Evolutionary conservation across 2,888 invertebrate genomes (phyloP), one percentile per base, ranked within the genome.

Genomic region (Brenthis ino): DNA sequence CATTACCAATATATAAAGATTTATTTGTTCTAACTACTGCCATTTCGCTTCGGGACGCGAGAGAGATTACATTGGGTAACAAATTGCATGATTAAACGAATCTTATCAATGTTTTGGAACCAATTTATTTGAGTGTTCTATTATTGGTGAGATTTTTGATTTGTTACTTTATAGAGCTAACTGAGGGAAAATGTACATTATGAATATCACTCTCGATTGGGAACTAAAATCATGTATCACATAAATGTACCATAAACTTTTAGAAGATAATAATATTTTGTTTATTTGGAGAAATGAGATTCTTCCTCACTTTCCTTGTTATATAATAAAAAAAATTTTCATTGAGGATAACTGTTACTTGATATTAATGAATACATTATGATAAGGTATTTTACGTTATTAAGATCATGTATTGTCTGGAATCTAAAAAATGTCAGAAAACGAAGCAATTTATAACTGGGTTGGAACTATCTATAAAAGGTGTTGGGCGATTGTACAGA

Each of bases 41-140:
- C 72, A 70, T 75, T 71, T 68, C 65, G 67, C 66, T 67, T 61
- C 69, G 56, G 70, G 48, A 68, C 43, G 58, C 56, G 57, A 68
- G 74, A 74, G 71, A 71, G 69, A 75, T 72, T 74, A 70, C 71
- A 69, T 58, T 69, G 64, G 64, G 64, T 66, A 72, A 72, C 72
- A 74, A 72, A 74, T 72, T 63, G 70, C 72, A 66, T 72, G 74
- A 75, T 74, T 75, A 75, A 74, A 71, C 67, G 68, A 57, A 65
- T 68, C 72, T 71, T 72, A 75, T 75, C 75, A 69, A 73, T 76
- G 76, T 70, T 75, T 74, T 69, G 54, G 69, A 74, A 73, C 76
- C 73, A 77, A 80, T 84, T 84, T 83, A 82, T 85, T 85, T 84
- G 79, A 80, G 78, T 82, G 79, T 75, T 82, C 80, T 78, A 79